Evolutionary conservation across 2,113 vertebrate species (phyloP), one percentile per base, ranked within the genome.

Genomic region (Takifugu flavidus): DNA sequence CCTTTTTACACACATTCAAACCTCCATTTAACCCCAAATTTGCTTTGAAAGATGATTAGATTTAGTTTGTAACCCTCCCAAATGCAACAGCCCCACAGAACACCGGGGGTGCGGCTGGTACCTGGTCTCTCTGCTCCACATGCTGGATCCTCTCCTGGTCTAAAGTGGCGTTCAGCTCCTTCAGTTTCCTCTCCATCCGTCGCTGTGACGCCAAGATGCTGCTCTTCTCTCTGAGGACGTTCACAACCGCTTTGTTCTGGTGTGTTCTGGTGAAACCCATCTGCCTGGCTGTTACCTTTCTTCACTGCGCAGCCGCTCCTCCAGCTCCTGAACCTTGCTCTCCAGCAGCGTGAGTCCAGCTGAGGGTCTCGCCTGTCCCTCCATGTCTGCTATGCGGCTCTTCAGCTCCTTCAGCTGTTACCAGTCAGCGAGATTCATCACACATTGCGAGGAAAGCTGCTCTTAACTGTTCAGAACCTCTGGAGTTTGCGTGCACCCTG

Each of bases 81-180:
- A n/a, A 47, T 47, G 45, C 13, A 47, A 47, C 14, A 15, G 6
- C 8, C n/a, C 6, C 5, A n/a, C n/a, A n/a, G 13, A 25, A 20
- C 25, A 20, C 12, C 26, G 14, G 13, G 13, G 15, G 2, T 11
- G 1, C 45, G 2, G 15, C 45, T n/a, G 14, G 59, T 25, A 95
- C 96, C 92, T 98, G 95, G 78, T 97, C 95, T 74, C 93, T 94
- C 87, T 97, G 94, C 82, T 96, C 95, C 0, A 88, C 89, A 39
- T 95, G 90, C 0, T 93, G 92, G 65, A 86, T 94, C 46, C 95
- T 89, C 78, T 98, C 96, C 7, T 94, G 93, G 5, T 98, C 96
- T 2, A 98, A 91, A 39, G 93, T 94, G 67, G 93, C 94, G 10
- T 86, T 94, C 0, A 96, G 77, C 25, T 98, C 96, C 82, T 98